Evolutionary conservation across 2,888 invertebrate genomes (phyloP).

Genomic region (Hyles lineata): DNA sequence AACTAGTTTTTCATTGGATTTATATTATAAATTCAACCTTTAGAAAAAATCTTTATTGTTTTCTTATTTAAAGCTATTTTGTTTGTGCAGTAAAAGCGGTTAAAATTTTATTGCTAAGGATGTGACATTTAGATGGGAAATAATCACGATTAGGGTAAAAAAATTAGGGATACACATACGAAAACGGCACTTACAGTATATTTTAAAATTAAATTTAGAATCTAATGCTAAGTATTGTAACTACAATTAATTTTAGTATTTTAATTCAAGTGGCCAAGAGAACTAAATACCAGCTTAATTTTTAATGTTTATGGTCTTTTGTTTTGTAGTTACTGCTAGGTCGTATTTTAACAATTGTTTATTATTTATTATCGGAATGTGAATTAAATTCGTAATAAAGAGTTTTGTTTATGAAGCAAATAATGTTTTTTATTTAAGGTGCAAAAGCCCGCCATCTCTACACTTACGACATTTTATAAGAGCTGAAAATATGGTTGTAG

Average conservation of each 20-base stretch:
- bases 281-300: not conserved
- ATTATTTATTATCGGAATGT: not conserved
- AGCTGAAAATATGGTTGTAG: too few species aligned
- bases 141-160: too few species aligned
- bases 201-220: not conserved
- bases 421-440: not conserved
- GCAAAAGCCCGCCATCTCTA: too few species aligned
- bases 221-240: not conserved
- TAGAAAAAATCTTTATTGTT: too few species aligned
- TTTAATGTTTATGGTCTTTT: not conserved
- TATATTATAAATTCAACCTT: too few species aligned
- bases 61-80: too few species aligned
- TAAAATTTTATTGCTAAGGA: too few species aligned
- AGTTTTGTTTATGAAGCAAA: not conserved
- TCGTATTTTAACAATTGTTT: not conserved
- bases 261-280: not conserved
- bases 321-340: not conserved
- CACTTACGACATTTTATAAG: too few species aligned
- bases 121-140: too few species aligned
- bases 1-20: too few species aligned
- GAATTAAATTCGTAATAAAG: slow-evolving; percentile 1
- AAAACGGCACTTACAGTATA: not conserved
- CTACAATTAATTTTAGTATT: not conserved
- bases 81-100: too few species aligned
- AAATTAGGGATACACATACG: too few species aligned